These are phyloP conservation scores for Cabera pusaria DNA, from an alignment of 2,888 invertebrate genomes.

Conservation along the genomic window DNA sequence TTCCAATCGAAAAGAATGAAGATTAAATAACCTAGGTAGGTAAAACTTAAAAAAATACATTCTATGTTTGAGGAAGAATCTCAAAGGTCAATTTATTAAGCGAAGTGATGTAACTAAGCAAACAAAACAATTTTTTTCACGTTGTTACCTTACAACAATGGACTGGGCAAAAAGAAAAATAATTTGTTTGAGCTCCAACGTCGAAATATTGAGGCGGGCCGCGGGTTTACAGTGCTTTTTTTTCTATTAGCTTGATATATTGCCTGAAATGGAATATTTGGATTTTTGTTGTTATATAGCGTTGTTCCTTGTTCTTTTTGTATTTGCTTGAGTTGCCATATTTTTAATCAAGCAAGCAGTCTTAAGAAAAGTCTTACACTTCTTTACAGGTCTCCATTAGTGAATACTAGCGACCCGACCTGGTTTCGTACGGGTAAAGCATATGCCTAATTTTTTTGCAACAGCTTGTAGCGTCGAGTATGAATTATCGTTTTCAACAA, in stretches of 20 bases:
- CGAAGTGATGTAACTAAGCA: conserved; percentile 25
- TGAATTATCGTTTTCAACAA: too few species aligned
- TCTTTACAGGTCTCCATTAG: too few species aligned
- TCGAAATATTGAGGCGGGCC: conserved; percentile 15
- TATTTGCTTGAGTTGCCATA: too few species aligned
- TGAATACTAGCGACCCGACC: too few species aligned
- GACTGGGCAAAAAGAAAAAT: conserved; percentile 20
- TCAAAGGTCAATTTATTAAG: conserved; percentile 29
- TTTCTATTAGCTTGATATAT: conserved; percentile 17
- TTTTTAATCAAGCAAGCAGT: too few species aligned
- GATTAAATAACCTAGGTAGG: conserved; percentile 12
- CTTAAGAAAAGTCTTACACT: too few species aligned
- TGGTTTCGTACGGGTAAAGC: too few species aligned
- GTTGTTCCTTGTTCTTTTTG: too few species aligned
- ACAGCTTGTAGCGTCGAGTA: too few species aligned
- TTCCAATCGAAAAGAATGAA: conserved; percentile 9
- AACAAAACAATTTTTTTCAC: conserved; percentile 23
- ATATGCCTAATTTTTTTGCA: too few species aligned
- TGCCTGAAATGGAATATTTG: conserved; percentile 5
- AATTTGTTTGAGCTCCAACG: conserved; percentile 16
- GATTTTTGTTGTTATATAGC: conserved; percentile 3
- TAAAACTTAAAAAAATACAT: conserved; percentile 9
- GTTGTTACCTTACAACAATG: conserved; percentile 27
- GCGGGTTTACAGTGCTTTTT: conserved; percentile 15
- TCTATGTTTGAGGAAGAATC: conserved; percentile 24